These are phyloP conservation scores for Esox niger DNA, from an alignment of 2,113 vertebrate species.

Conservation along the genomic window DNA sequence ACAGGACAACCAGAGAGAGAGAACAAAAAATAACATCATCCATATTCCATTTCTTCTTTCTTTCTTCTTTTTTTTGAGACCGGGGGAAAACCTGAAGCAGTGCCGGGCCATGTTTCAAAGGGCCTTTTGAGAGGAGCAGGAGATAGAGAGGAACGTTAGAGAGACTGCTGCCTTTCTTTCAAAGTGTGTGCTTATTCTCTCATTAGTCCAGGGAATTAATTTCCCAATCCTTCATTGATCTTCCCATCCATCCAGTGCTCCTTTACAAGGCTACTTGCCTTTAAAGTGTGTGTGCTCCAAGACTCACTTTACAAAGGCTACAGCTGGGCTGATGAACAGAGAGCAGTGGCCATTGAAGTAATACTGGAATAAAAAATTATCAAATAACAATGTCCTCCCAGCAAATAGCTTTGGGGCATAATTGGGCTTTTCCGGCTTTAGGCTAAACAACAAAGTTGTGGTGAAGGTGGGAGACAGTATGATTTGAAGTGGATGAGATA, in stretches of 20 bases:
- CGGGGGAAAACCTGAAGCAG: background rate
- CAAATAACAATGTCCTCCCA: too few relatives aligned
- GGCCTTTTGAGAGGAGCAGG: constrained; percentile 13
- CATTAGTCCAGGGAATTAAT: constrained; percentile 39
- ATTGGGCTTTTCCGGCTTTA: too few relatives aligned
- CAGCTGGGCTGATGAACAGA: background rate
- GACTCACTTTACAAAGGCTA: constrained; percentile 25
- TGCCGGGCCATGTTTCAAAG: constrained; percentile 44
- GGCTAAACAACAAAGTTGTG: too few relatives aligned
- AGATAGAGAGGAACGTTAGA: background rate
- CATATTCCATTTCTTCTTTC: background rate
- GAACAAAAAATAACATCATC: constrained; percentile 31
- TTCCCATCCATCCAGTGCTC: constrained; percentile 5
- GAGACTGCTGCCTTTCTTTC: constrained; percentile 24
- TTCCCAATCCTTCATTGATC: constrained; percentile 32
- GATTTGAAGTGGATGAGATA: too few relatives aligned
- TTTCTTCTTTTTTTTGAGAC: background rate
- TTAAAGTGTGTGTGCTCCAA: constrained; percentile 2
- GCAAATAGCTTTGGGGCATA: too few relatives aligned
- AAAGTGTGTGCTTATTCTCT: constrained; percentile 31
- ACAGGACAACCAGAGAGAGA: constrained; percentile 5
- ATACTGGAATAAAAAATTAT: background rate
- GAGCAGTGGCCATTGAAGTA: background rate
- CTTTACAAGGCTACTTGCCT: background rate
- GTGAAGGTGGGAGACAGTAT: too few relatives aligned